Conservation (phyloP, 1,140 invertebrate genomes). For the Lordiphosa mommai region DNA sequence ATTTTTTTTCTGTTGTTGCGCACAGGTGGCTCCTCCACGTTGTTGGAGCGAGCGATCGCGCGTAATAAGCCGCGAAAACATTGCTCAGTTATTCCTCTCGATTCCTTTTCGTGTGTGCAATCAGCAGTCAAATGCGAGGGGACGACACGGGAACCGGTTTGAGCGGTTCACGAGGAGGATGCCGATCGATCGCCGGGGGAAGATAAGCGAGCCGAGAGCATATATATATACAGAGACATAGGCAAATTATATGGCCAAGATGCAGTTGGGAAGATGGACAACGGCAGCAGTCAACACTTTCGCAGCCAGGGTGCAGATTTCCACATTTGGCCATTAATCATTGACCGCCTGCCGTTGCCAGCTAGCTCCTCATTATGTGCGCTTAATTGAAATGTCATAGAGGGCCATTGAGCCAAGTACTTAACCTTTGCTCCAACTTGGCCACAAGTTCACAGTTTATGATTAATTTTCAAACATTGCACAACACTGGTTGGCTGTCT, state of each 20-base stretch:
- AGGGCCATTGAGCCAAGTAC: constrained; percentile 16
- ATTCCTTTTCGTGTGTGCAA: constrained; percentile 7
- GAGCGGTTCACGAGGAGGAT: background rate
- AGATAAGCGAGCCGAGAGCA: constrained; percentile 9
- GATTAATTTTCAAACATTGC: too few relatives aligned
- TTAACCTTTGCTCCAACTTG: background rate
- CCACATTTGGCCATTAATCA: constrained; percentile 52
- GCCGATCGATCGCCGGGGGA: constrained; percentile 1
- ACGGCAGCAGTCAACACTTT: constrained; percentile 46
- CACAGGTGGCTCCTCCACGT: constrained; percentile 60
- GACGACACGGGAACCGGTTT: background rate
- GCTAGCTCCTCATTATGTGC: constrained; percentile 30
- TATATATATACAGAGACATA: background rate
- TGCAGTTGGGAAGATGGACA: constrained; percentile 27
- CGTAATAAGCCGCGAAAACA: constrained; percentile 76
- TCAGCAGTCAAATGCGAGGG: constrained; percentile 6
- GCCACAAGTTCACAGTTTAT: too few relatives aligned
- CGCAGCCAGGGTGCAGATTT: constrained; percentile 28
- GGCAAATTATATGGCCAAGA: constrained; percentile 12
- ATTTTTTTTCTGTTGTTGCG: constrained; percentile 32
- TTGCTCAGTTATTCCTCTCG: constrained; percentile 54
- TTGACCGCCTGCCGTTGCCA: constrained; percentile 24
- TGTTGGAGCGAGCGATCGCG: constrained; percentile 57
- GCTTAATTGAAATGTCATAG: constrained; percentile 53
- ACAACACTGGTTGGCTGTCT: too few relatives aligned